Evolutionary conservation across 2,113 vertebrate genomes (phyloP), one percentile per base, ranked within the genome.

Genomic region (Zeus faber): DNA sequence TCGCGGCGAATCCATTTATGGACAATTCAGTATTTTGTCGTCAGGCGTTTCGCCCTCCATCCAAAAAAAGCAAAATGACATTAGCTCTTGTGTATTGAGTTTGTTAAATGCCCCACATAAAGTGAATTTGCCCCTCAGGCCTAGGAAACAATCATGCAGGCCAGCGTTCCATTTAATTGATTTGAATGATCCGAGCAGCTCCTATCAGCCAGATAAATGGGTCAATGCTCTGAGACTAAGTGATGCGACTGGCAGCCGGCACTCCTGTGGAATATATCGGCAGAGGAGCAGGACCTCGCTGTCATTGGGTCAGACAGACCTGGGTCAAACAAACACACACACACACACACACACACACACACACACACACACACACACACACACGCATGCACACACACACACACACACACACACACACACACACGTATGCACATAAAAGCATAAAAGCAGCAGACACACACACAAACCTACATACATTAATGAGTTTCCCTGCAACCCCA

Each of bases 81-180:
- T 87, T 76, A 81, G 69, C 69, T 65, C 65, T 72, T 69, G 77
- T 80, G 74, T 87, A 88, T 85, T 80, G 84, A 83, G 79, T 83
- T 82, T 83, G 83, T 76, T 87, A 87, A 88, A 90, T 83, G 85
- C 71, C 79, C 83, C 81, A 84, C 72, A 86, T 85, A 81, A 83
- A 85, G 69, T 81, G 74, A 83, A 81, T 82, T 83, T 79, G 54
- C 75, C 83, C 85, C 79, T 59, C 64, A 77, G 77, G 83, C 80
- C 57, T 74, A 76, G 77, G 78, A 83, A 81, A 80, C 79, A 84
- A 87, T 87, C 74, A 72, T 26, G 58, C 61, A 75, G 79, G 68
- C 76, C 51, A 85, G 80, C 63, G 70, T 77, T 80, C 83, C 79
- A 87, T 85, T 85, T 85, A 87, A 86, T 79, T 79, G 80, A 85